These are phyloP conservation scores for Vollenhovia emeryi DNA, from an alignment of 1,140 invertebrate genomes.

Conservation along the genomic window DNA sequence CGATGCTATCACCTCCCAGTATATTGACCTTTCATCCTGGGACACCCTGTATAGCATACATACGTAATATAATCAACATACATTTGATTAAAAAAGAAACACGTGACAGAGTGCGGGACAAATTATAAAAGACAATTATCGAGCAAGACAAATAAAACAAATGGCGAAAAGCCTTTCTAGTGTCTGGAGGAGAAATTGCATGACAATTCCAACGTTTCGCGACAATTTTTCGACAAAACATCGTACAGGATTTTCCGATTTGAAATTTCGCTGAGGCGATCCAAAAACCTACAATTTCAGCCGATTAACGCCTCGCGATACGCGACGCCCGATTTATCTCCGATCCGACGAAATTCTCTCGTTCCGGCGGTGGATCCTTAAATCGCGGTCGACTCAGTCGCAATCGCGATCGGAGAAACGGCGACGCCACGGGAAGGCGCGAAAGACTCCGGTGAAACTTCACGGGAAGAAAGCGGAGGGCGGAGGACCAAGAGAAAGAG, in stretches of 20 bases:
- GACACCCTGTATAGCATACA: background rate
- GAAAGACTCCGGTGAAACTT: slow-evolving; percentile 20
- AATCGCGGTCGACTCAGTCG: slow-evolving; percentile 31
- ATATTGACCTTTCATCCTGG: no score
- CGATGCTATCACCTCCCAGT: no score
- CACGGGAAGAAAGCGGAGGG: no score
- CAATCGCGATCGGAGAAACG: slow-evolving; percentile 40
- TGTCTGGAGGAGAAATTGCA: background rate
- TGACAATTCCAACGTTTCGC: background rate
- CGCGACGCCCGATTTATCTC: slow-evolving; percentile 19
- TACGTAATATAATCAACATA: background rate
- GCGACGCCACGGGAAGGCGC: slow-evolving; percentile 12
- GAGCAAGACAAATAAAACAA: no score
- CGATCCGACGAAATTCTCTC: slow-evolving; percentile 11
- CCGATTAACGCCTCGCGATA: background rate
- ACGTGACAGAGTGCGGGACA: background rate
- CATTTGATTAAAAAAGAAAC: background rate
- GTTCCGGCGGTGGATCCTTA: background rate
- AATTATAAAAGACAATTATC: background rate
- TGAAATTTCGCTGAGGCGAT: slow-evolving; percentile 11
- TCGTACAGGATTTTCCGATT: background rate
- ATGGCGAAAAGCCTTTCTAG: no score
- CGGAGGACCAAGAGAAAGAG: slow-evolving; percentile 8
- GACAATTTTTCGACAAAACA: background rate
- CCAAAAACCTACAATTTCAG: background rate